A percentile compares a stretch with the other conserved stretches of the same genome.
Evolutionary conservation across 2,797 vertebrate species (phyloP).

Genomic region (Parauchenoglanis punctatus): DNA sequence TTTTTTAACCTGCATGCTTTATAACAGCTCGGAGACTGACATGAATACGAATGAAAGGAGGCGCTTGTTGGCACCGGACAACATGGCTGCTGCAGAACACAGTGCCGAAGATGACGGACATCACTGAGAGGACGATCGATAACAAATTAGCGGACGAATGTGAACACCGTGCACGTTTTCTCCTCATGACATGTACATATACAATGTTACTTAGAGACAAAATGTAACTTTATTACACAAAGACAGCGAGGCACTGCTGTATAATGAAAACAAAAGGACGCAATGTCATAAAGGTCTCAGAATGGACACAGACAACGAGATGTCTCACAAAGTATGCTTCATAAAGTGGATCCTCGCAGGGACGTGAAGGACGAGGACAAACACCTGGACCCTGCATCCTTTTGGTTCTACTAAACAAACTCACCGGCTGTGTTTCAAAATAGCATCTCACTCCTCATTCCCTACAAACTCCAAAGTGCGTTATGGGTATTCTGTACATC

Average conservation of each 20-base stretch:
- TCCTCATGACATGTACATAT: constrained; percentile 28
- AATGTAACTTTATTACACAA: constrained; percentile 48
- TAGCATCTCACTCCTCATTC: background rate
- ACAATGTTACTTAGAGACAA: constrained; percentile 41
- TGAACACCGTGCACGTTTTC: background rate
- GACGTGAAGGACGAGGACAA: background rate
- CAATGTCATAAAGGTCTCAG: background rate
- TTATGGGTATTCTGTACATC: constrained; percentile 18
- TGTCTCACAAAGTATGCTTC: background rate
- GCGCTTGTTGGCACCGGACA: background rate
- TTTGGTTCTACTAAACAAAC: background rate
- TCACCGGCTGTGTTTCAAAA: background rate
- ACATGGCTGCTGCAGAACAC: background rate
- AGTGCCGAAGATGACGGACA: constrained; percentile 3
- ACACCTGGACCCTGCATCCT: background rate
- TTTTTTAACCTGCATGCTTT: constrained; percentile 28
- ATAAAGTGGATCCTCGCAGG: background rate
- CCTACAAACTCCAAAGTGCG: constrained; percentile 32
- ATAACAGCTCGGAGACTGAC: constrained; percentile 22
- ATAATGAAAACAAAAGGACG: constrained; percentile 18
- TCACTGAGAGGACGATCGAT: background rate
- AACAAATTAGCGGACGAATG: background rate
- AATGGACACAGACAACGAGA: background rate
- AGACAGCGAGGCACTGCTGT: constrained; percentile 55
- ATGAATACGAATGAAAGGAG: constrained; percentile 19